These are phyloP conservation scores for Phrynocephalus versicolor DNA, from an alignment of 2,113 vertebrate species.

Conservation along the genomic window DNA sequence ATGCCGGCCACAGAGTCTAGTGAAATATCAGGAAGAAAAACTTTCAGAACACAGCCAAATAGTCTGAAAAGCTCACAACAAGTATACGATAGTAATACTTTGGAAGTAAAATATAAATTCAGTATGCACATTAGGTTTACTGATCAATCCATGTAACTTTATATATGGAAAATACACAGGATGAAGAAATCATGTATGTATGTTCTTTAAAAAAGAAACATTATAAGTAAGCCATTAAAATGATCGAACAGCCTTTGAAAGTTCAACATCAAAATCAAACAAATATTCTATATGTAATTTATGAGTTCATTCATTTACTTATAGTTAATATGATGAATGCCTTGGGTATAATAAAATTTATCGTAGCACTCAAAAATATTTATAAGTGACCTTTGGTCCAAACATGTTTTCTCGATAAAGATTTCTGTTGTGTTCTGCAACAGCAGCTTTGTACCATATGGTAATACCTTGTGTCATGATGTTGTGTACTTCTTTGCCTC, in stretches of 20 bases:
- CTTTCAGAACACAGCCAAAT: no score
- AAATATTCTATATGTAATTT: not conserved
- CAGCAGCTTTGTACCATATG: not conserved
- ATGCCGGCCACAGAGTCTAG: no score
- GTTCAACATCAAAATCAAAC: not conserved
- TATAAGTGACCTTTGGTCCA: not conserved
- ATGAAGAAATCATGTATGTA: not conserved
- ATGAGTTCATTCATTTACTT: not conserved
- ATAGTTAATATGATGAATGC: not conserved
- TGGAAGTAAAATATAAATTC: no score
- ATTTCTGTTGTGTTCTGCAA: not conserved
- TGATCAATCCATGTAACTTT: not conserved
- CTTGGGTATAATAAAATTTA: not conserved
- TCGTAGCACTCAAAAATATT: slow-evolving; percentile 19
- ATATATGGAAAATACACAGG: not conserved
- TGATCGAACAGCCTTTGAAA: not conserved
- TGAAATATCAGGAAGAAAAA: no score
- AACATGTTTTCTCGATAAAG: not conserved
- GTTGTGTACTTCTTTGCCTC: not conserved
- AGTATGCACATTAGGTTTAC: not conserved
- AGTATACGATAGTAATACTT: not conserved
- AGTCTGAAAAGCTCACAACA: no score
- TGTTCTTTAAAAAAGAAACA: not conserved
- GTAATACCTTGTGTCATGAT: no score
- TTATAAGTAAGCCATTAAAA: not conserved